Evolutionary conservation across 2,797 vertebrate genomes (phyloP), one percentile per base, ranked within the genome.

Genomic region (Myotis myotis): DNA sequence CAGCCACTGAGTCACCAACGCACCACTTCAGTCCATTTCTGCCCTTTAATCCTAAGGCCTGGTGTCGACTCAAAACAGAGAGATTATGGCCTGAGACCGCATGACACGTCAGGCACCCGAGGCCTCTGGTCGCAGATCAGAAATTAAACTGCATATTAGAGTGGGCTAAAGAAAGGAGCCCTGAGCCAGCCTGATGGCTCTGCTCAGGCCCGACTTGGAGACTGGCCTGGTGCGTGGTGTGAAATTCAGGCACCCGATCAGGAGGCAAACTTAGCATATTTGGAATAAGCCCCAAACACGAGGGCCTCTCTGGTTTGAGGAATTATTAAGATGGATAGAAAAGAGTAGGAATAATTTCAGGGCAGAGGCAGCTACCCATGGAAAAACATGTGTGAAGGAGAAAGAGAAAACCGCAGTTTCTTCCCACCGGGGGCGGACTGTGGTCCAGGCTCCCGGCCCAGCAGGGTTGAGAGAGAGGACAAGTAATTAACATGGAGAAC

Each of bases 131-230:
- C 66, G 10, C 1, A 16, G 55, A 87, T 86, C 66, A 44, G 94
- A 85, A 89, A 94, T 78, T 66, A 94, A 93, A 68, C 86, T 51
- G 55, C 33, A 6, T 66, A 87, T 94, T 93, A 94, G 57, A 60
- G 82, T 17, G 5, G 49, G 55, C 82, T 84, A 17, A 72, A 94
- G 82, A 86, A 84, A 66, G 70, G 62, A 87, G 12, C n/a, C n/a
- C 41, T 0, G n/a, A 64, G 70, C 91, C 89, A 79, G 71, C 80
- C 87, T 62, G 81, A 74, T 38, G 51, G 71, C 68, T 75, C 71
- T 12, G 6, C 4, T 28, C 36, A 74, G 13, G 91, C 95, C 81
- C 75, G 95, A 33, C 38, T 87, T 76, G 72, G 87, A 93, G 80
- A 36, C 10, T 2, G 51, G 92, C 92, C 91, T 71, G 72, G 92